These are phyloP conservation scores for Ochotona curzoniae DNA, from an alignment of 2,113 vertebrate species.

Conservation along the genomic window DNA sequence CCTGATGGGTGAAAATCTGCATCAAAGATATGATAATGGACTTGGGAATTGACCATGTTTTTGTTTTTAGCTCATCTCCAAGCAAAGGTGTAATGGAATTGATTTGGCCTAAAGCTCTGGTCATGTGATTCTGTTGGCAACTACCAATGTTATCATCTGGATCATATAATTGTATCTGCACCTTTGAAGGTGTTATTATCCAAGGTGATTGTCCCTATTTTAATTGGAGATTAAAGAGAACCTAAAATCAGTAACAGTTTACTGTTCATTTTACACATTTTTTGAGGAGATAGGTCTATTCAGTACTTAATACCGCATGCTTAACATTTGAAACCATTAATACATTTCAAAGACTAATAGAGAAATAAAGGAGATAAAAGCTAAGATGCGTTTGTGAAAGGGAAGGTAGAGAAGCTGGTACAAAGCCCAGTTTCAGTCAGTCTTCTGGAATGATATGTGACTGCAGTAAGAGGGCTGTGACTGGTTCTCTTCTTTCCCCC, in stretches of 20 bases:
- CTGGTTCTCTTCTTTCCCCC: not conserved
- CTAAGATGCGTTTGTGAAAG: not conserved
- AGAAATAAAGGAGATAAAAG: not conserved
- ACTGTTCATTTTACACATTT: constrained; percentile 2
- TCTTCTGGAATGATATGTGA: not conserved
- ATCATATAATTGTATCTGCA: constrained; percentile 52
- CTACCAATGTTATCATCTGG: constrained; percentile 55
- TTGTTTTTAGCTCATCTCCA: constrained; percentile 63
- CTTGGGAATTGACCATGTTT: constrained; percentile 26
- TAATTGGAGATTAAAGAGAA: not conserved
- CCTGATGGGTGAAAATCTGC: constrained; percentile 34
- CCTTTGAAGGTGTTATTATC: constrained; percentile 63
- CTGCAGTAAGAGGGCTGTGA: not conserved
- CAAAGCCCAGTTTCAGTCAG: not conserved
- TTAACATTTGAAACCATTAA: too few relatives aligned
- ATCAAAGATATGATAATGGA: constrained; percentile 50
- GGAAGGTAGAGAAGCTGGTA: not conserved
- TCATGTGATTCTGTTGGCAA: constrained; percentile 47
- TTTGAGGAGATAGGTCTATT: not conserved
- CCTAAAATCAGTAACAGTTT: not conserved
- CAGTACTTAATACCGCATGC: not conserved
- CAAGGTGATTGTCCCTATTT: constrained; percentile 5
- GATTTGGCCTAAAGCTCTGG: constrained; percentile 41
- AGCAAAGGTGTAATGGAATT: constrained; percentile 68
- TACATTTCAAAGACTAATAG: not conserved